Evolutionary conservation across 2,888 invertebrate species (phyloP).

Genomic region (Synergus umbraculus): DNA sequence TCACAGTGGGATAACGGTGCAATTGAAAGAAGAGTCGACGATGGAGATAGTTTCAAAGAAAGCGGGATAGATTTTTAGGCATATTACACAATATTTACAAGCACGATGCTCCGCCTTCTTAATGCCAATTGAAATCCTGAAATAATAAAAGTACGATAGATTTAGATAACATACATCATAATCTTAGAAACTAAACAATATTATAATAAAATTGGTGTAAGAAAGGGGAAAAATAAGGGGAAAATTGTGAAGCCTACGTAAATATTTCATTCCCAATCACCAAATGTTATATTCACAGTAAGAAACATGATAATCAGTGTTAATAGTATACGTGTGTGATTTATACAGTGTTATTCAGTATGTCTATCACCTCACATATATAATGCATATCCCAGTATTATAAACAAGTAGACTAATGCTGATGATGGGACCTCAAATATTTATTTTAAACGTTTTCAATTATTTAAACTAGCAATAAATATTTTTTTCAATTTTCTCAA

Average conservation of each 20-base stretch:
- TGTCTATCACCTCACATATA: not conserved
- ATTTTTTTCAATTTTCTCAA: not conserved
- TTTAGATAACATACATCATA: not conserved
- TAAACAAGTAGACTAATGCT: not conserved
- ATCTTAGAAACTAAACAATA: no score
- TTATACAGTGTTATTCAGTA: constrained; percentile 22
- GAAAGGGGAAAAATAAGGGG: not conserved
- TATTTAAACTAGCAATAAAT: not conserved
- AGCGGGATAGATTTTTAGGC: constrained; percentile 63
- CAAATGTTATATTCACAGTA: constrained; percentile 17
- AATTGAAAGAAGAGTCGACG: constrained; percentile 27
- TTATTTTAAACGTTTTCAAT: not conserved
- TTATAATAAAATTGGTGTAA: no score
- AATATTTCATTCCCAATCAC: constrained; percentile 22
- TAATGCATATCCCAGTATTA: not conserved
- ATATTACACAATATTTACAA: constrained; percentile 75
- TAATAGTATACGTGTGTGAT: not conserved
- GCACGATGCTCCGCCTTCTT: constrained; percentile 61
- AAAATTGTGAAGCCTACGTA: no score
- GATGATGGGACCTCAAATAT: constrained; percentile 3
- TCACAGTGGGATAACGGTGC: constrained; percentile 28
- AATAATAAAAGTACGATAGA: constrained; percentile 54
- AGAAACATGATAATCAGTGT: not conserved
- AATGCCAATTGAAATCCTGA: constrained; percentile 68
- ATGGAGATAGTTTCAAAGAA: constrained; percentile 43